Evolutionary conservation across 1,140 invertebrate genomes (phyloP), one percentile per base, ranked within the genome.

Genomic region (Lepidotrigona ventralis): DNA sequence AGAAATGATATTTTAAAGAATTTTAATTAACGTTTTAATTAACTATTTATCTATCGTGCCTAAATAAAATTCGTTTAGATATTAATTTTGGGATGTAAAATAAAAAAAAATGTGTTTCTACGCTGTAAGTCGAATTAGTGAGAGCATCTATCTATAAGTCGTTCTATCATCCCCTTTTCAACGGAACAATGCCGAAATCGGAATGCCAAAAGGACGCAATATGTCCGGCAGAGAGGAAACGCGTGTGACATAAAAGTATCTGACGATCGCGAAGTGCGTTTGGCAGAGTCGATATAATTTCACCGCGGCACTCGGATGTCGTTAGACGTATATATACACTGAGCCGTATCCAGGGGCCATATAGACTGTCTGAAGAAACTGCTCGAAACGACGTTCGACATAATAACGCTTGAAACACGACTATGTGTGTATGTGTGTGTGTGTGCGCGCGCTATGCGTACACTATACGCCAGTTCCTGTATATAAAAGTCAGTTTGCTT

Each of bases 401-500:
- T 90, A 89, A 75, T 85, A 72, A 85, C 33, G 29, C 0, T 9
- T 17, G 53, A 63, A 85, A 60, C 79, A 60, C n/a, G 66, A 83
- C 77, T 6, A n/a, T 72, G 51, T 21, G 12, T 85, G 29, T 33
- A 3, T 33, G 12, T 83, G 39, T 72, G 51, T 21, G 12, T 85
- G 29, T 33, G 33, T 33, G 12, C 83, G 39, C 39, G 85, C 80
- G 89, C 87, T 86, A 87, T 80, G 72, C 85, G 66, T 73, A 63
- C 63, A 68, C 83, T 72, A 77, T 81, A 85, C 56, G 23, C 2
- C 12, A 15, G 29, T 26, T 33, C 15, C 68, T 60, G 88, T 90
- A 87, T 77, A 91, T 90, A 89, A 90, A 90, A 91, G 83, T 91
- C 76, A 79, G 79, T 90, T 88, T 90, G 89, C 89, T 86, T 89